phyloP scores from a whole-genome alignment of 1,140 invertebrate genomes.

The Megathymus violae region DNA sequence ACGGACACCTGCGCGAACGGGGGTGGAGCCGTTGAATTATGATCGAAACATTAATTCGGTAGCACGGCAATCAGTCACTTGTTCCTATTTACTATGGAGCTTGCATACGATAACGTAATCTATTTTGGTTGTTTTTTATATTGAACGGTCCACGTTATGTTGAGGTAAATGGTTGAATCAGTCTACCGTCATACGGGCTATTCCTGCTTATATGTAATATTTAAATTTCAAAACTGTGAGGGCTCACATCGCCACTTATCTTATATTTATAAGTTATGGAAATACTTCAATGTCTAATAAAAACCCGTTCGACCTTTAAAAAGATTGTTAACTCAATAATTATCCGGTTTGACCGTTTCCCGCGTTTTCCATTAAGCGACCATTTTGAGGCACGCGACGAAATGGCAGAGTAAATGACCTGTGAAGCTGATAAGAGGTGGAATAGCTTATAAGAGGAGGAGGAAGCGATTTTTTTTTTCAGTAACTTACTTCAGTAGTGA shows the following conservation, averaged over 20 bases:
- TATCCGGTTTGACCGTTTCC: constrained; percentile 11
- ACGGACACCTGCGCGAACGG: neutral
- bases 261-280: constrained; percentile 4
- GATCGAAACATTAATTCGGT: neutral
- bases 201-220: too few relatives aligned
- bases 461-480: constrained; percentile 2
- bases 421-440: constrained; percentile 45
- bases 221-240: too few relatives aligned
- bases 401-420: constrained; percentile 44
- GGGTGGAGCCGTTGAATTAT: neutral
- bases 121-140: too few relatives aligned
- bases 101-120: too few relatives aligned
- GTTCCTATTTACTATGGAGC: too few relatives aligned
- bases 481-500: too few relatives aligned
- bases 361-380: constrained; percentile 25
- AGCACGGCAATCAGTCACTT: neutral
- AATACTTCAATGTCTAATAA: constrained; percentile 12
- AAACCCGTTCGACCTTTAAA: constrained; percentile 6
- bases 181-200: too few relatives aligned
- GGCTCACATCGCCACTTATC: too few relatives aligned
- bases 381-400: constrained; percentile 29
- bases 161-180: too few relatives aligned
- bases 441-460: neutral
- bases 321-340: constrained; percentile 21
- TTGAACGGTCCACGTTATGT: too few relatives aligned